Evolutionary conservation across 1,140 invertebrate species (phyloP).

Genomic region (Drosophila funebris): DNA sequence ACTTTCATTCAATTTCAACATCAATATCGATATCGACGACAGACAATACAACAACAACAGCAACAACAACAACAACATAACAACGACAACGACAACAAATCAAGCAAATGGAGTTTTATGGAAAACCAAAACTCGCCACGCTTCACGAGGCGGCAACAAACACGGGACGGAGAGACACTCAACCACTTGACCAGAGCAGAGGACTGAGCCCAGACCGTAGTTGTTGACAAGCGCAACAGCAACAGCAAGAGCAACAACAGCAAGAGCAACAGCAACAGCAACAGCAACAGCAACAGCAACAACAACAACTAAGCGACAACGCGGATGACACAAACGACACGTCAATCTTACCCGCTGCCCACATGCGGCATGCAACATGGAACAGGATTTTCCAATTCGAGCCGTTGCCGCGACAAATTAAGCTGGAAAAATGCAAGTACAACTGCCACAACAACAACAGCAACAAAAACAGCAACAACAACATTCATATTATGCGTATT

Average conservation of each 20-base stretch:
- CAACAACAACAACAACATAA: constrained; percentile 7
- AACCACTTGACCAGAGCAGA: constrained; percentile 40
- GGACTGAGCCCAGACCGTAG: constrained; percentile 3
- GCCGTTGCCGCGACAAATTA: constrained; percentile 74
- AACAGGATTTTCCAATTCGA: constrained; percentile 76
- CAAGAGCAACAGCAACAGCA: constrained; percentile 23
- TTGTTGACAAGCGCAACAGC: constrained; percentile 51
- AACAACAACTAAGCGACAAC: constrained; percentile 41
- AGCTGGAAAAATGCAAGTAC: constrained; percentile 68
- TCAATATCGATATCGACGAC: constrained; percentile 29
- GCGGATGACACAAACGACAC: constrained; percentile 59
- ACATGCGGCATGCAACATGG: constrained; percentile 72
- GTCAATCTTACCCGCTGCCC: constrained; percentile 64
- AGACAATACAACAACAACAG: constrained; percentile 19
- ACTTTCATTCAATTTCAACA: constrained; percentile 70
- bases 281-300: constrained; percentile 39
- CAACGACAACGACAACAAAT: constrained; percentile 22
- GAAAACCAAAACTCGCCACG: constrained; percentile 54
- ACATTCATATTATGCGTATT: constrained; percentile 25
- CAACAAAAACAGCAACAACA: neutral
- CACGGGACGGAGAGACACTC: constrained; percentile 37
- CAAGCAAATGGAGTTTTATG: constrained; percentile 49
- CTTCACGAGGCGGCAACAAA: constrained; percentile 44
- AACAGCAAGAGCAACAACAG: constrained; percentile 30
- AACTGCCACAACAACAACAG: constrained; percentile 26